phyloP scores from a whole-genome alignment of 2,888 invertebrate species.

The Argynnis bischoffii region DNA sequence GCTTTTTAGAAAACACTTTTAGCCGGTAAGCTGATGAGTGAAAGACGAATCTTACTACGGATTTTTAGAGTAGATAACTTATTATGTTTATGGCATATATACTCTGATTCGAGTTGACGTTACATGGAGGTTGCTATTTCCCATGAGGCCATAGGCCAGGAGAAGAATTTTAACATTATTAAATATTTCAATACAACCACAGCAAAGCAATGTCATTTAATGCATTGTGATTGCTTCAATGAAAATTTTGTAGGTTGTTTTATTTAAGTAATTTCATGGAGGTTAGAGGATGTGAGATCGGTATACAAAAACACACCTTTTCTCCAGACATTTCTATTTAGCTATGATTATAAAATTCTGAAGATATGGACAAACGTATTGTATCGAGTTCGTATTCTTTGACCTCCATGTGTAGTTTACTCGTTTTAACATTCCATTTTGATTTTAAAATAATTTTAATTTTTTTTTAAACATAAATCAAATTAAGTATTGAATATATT shows the following conservation, averaged over 20 bases:
- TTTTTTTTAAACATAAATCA: too few relatives aligned
- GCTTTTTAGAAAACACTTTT: too few relatives aligned
- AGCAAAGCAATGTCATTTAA: slow-evolving; percentile 21
- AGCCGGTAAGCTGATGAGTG: too few relatives aligned
- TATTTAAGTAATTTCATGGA: not conserved
- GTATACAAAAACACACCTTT: too few relatives aligned
- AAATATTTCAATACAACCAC: too few relatives aligned
- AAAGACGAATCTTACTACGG: too few relatives aligned
- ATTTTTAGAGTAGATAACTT: too few relatives aligned
- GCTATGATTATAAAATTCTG: too few relatives aligned
- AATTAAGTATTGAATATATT: not conserved
- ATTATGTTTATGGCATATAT: not conserved
- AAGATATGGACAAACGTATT: too few relatives aligned
- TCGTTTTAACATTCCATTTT: slow-evolving; percentile 12
- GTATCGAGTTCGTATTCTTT: too few relatives aligned
- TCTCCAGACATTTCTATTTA: too few relatives aligned
- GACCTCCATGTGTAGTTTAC: slow-evolving; percentile 3
- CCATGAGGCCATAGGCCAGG: slow-evolving; percentile 29
- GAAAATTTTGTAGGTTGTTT: slow-evolving; percentile 26
- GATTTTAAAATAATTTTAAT: not conserved
- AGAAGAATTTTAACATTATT: not conserved
- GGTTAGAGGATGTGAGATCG: too few relatives aligned
- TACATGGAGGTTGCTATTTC: not conserved
- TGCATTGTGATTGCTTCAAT: slow-evolving; percentile 20
- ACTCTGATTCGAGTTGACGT: slow-evolving; percentile 9